phyloP scores from a whole-genome alignment of 2,797 vertebrate species.

The Melanitta fusca region DNA sequence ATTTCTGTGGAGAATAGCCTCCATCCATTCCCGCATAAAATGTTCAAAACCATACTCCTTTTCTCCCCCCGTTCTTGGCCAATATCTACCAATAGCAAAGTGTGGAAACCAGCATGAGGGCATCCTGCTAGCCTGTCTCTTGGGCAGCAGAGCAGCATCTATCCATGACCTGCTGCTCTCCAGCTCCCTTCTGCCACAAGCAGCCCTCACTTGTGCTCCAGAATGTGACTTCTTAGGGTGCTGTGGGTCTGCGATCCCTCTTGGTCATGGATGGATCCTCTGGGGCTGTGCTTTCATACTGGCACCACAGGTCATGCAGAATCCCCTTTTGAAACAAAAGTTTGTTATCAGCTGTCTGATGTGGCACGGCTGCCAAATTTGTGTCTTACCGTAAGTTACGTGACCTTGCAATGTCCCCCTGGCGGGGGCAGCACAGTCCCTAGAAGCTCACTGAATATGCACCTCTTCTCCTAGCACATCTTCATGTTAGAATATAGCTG shows the following conservation, averaged over 20 bases:
- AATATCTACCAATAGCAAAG: background rate
- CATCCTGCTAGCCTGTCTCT: background rate
- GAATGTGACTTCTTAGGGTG: background rate
- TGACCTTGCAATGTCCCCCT: background rate
- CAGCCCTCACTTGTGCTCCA: background rate
- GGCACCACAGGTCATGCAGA: background rate
- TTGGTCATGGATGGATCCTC: background rate
- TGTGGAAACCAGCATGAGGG: background rate
- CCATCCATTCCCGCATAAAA: background rate
- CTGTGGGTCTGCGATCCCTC: background rate
- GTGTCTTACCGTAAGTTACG: background rate
- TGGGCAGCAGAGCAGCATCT: background rate
- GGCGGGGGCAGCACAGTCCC: background rate
- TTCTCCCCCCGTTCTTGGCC: background rate
- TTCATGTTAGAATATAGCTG: background rate
- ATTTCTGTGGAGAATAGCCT: background rate
- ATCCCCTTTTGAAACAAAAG: background rate
- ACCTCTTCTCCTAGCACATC: background rate
- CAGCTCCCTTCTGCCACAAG: background rate
- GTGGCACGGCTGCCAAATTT: background rate
- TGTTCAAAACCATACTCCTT: background rate
- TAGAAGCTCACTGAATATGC: fast-evolving
- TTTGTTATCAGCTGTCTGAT: background rate
- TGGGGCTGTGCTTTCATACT: background rate
- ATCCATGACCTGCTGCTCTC: background rate